phyloP scores from a whole-genome alignment of 2,113 vertebrate genomes.

The Ciconia stormi region DNA sequence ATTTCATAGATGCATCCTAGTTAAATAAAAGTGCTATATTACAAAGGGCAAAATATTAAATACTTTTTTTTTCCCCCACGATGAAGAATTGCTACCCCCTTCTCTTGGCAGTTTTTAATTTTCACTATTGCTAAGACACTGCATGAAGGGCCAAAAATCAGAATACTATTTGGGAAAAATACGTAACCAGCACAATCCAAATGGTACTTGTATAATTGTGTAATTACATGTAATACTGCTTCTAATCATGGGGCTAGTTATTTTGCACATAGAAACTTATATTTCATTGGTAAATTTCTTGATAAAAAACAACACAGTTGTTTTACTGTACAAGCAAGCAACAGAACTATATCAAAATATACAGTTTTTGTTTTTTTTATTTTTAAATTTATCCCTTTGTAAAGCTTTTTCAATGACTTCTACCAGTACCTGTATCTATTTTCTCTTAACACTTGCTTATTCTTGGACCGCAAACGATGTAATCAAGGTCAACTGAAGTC shows the following conservation, averaged over 20 bases:
- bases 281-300: constrained; percentile 78
- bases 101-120: constrained; percentile 75
- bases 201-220: constrained; percentile 71
- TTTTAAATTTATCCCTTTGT: constrained; percentile 64
- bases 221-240: constrained; percentile 80
- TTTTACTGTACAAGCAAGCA: constrained; percentile 78
- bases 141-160: constrained; percentile 78
- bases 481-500: constrained; percentile 56
- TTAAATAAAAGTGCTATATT: constrained; percentile 83
- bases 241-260: constrained; percentile 75
- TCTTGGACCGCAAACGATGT: constrained; percentile 39
- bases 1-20: constrained; percentile 78
- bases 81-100: constrained; percentile 76
- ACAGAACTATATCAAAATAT: constrained; percentile 76
- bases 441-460: constrained; percentile 63
- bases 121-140: constrained; percentile 83
- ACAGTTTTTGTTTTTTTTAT: constrained; percentile 56
- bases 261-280: constrained; percentile 79
- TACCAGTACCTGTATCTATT: constrained; percentile 63
- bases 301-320: constrained; percentile 74
- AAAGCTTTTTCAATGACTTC: constrained; percentile 71
- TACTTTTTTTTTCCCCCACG: constrained; percentile 18
- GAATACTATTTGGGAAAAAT: constrained; percentile 75
- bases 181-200: constrained; percentile 77
- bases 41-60: constrained; percentile 78